Conservation (phyloP, 1,140 invertebrate genomes). For the Ptiloglossa arizonensis region DNA sequence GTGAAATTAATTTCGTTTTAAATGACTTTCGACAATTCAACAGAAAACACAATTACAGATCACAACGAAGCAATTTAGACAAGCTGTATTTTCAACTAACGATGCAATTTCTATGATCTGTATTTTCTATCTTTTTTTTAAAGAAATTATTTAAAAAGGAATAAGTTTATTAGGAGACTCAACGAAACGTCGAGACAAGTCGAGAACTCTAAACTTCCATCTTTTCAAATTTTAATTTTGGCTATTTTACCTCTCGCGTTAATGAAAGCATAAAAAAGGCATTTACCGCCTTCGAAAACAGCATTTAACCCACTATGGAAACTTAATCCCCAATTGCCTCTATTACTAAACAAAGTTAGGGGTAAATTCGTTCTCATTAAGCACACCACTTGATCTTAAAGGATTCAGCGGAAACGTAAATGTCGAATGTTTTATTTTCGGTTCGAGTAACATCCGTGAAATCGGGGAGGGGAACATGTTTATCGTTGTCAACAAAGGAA, state of each 20-base stretch:
- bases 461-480: neutral
- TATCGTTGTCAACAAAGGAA: neutral
- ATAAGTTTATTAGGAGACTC: too few relatives aligned
- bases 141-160: too few relatives aligned
- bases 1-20: too few relatives aligned
- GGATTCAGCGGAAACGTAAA: neutral
- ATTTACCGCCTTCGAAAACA: neutral
- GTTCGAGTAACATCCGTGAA: neutral
- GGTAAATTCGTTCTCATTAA: conserved; percentile 15
- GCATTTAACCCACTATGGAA: conserved; percentile 18
- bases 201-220: too few relatives aligned
- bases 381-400: conserved; percentile 1
- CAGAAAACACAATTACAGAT: too few relatives aligned
- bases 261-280: neutral
- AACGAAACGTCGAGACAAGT: too few relatives aligned
- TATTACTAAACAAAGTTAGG: neutral
- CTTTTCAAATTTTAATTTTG: neutral
- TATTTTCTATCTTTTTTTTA: too few relatives aligned
- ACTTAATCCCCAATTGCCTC: conserved; percentile 18
- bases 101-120: too few relatives aligned
- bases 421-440: neutral
- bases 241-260: neutral
- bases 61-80: too few relatives aligned
- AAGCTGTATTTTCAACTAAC: too few relatives aligned
- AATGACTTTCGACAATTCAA: too few relatives aligned